phyloP scores from a whole-genome alignment of 2,113 vertebrate genomes.

The Pithys albifrons region DNA sequence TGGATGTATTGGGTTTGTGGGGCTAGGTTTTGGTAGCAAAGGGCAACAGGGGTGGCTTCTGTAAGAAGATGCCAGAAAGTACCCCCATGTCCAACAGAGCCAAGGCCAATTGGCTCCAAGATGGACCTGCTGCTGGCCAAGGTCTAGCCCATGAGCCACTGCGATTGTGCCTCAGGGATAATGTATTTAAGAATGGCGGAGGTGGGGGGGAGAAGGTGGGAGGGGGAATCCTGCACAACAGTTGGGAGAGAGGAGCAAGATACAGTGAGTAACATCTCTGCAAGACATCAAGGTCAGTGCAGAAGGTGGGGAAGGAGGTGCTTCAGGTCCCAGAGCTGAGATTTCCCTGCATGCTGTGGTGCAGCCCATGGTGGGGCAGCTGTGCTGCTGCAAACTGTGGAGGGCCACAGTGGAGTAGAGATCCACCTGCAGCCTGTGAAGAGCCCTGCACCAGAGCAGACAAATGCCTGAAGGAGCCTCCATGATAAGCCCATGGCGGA shows the following conservation, averaged over 20 bases:
- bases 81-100: background rate
- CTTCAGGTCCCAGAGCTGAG: rapidly evolving
- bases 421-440: rapidly evolving
- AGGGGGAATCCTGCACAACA: rapidly evolving
- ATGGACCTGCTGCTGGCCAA: rapidly evolving
- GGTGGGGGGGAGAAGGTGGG: no score
- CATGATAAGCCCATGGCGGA: rapidly evolving
- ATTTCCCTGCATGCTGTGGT: background rate
- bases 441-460: rapidly evolving
- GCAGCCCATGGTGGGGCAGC: background rate
- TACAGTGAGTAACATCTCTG: background rate
- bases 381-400: background rate
- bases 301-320: background rate
- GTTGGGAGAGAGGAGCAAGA: background rate
- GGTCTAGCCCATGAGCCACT: rapidly evolving
- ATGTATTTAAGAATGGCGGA: background rate
- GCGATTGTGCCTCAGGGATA: rapidly evolving
- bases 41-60: background rate
- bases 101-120: background rate
- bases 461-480: background rate
- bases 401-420: background rate
- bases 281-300: background rate
- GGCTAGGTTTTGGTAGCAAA: background rate
- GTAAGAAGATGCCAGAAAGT: background rate
- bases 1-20: background rate